Conservation (phyloP, 2,797 vertebrate species). For the Enteromius mattozi region DNA sequence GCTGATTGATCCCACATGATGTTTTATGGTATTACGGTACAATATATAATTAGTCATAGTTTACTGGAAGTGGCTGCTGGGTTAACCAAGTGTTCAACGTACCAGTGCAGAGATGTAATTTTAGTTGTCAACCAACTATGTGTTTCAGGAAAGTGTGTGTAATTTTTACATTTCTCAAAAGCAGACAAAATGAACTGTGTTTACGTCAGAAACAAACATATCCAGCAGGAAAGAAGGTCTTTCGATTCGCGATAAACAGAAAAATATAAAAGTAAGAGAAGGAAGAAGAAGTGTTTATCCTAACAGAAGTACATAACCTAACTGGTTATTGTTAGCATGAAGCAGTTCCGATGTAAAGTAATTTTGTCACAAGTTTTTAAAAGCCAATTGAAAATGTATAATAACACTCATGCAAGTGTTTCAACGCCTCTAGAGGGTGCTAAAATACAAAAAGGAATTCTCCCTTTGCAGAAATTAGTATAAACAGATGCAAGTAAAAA, state of each 20-base stretch:
- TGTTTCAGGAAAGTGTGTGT: background rate
- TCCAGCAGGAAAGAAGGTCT: background rate
- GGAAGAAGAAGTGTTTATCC: background rate
- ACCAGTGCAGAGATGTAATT: background rate
- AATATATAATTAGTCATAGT: conserved; percentile 9
- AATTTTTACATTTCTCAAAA: background rate
- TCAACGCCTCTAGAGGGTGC: conserved; percentile 4
- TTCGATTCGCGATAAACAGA: background rate
- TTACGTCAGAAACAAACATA: background rate
- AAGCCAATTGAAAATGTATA: background rate
- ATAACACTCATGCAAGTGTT: background rate
- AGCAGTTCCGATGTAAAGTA: background rate
- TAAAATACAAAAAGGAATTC: background rate
- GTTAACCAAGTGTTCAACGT: background rate
- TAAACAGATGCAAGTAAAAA: too few species aligned
- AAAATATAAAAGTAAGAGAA: background rate
- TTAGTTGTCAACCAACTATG: background rate
- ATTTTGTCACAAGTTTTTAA: background rate
- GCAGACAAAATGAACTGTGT: background rate
- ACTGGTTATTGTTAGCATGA: background rate
- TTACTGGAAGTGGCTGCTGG: background rate
- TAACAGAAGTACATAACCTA: background rate
- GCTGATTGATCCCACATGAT: background rate
- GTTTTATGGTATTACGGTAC: background rate
- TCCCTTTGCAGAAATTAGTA: background rate